Percentiles rank a stretch among this genome's conserved stretches.
phyloP scores from a whole-genome alignment of 2,113 vertebrate species.

The Candoia aspera region DNA sequence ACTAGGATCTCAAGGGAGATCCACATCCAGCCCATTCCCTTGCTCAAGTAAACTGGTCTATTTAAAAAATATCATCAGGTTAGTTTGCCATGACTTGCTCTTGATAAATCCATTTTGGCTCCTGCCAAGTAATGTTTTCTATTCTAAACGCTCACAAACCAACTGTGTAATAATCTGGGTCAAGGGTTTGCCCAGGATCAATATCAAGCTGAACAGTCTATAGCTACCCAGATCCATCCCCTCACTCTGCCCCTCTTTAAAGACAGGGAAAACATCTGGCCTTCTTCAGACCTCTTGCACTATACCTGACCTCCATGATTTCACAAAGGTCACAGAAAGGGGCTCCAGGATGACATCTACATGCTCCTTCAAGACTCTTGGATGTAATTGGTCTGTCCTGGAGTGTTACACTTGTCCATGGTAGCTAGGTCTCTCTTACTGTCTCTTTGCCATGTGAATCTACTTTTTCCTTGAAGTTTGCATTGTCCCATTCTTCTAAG shows the following conservation, averaged over 20 bases:
- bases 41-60: not conserved
- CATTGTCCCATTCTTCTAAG: not conserved
- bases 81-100: not conserved
- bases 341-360: not conserved
- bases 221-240: not conserved
- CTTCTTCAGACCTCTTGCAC: not conserved
- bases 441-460: not conserved
- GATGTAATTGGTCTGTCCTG: not conserved
- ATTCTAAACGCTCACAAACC: not conserved
- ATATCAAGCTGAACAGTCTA: not conserved
- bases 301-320: not conserved
- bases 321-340: not conserved
- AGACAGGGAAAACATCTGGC: not conserved
- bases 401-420: not conserved
- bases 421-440: not conserved
- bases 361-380: not conserved
- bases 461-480: not conserved
- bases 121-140: not conserved
- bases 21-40: not conserved
- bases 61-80: not conserved
- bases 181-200: not conserved
- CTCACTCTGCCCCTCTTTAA: not conserved
- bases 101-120: not conserved
- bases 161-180: not conserved
- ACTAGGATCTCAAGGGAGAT: not conserved